Conservation (phyloP, 53 echinoderm and acorn worm species). For the Mesocentrotus franciscanus region DNA sequence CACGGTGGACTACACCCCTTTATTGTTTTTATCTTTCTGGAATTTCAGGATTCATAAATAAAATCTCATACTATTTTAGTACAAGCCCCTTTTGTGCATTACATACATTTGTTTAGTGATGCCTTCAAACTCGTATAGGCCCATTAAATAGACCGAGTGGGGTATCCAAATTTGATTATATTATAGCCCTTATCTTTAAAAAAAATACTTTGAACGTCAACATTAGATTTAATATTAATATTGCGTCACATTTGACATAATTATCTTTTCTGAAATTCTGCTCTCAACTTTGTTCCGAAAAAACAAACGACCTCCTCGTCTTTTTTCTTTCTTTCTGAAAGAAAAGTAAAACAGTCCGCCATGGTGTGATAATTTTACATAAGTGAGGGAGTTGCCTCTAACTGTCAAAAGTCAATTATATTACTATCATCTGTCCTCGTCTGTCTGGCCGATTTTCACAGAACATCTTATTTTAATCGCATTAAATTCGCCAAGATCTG, state of each 20-base stretch:
- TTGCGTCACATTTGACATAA: too few relatives aligned
- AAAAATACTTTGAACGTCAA: too few relatives aligned
- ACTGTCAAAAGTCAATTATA: constrained; percentile 7
- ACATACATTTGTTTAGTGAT: too few relatives aligned
- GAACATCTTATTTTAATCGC: constrained; percentile 14
- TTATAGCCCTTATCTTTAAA: too few relatives aligned
- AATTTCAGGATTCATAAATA: background rate
- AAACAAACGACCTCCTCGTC: background rate
- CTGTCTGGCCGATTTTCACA: background rate
- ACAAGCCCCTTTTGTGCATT: too few relatives aligned
- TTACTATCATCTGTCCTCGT: background rate
- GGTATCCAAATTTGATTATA: too few relatives aligned
- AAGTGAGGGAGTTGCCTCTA: background rate
- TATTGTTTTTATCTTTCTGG: background rate
- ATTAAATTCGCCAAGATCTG: background rate
- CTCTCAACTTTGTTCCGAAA: background rate
- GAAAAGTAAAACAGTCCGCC: background rate
- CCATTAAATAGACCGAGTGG: too few relatives aligned
- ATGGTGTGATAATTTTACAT: background rate
- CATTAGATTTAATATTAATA: too few relatives aligned
- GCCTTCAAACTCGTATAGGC: too few relatives aligned
- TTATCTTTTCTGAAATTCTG: too few relatives aligned
- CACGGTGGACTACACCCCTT: background rate
- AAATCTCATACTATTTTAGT: too few relatives aligned
- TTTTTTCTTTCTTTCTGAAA: background rate